phyloP scores from a whole-genome alignment of 2,797 vertebrate genomes.

The Myoxocephalus aenaeus region DNA sequence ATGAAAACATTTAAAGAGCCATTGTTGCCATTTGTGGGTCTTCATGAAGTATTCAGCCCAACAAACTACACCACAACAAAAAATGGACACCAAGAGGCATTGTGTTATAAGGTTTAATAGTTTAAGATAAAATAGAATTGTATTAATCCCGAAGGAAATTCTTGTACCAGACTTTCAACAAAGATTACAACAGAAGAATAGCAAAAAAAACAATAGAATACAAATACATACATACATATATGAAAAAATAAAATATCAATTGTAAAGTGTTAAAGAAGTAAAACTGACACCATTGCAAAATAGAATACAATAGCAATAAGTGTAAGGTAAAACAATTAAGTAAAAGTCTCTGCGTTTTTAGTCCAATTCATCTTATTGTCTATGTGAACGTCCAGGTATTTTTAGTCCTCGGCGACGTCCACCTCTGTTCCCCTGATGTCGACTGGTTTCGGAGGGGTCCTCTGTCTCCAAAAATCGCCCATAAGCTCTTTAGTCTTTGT shows the following conservation, averaged over 20 bases:
- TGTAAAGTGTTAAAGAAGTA: background rate
- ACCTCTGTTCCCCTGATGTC: too few relatives aligned
- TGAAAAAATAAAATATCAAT: background rate
- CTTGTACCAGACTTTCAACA: background rate
- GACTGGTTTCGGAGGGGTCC: background rate
- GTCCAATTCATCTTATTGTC: background rate
- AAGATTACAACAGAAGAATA: too few relatives aligned
- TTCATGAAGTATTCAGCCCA: background rate
- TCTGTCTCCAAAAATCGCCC: background rate
- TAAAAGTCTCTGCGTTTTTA: background rate
- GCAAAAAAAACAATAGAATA: too few relatives aligned
- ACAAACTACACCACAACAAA: slow-evolving; percentile 14
- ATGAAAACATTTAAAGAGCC: slow-evolving; percentile 33
- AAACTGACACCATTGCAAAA: background rate
- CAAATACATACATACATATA: too few relatives aligned
- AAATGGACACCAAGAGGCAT: background rate
- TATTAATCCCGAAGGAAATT: background rate
- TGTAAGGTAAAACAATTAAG: background rate
- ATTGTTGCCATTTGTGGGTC: background rate
- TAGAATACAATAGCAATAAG: background rate
- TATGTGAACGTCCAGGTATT: background rate
- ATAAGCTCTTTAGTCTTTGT: background rate
- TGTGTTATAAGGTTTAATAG: slow-evolving; percentile 7
- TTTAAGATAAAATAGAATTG: background rate
- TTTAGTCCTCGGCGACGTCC: background rate